These are phyloP conservation scores for Gorsachius goisagi DNA, from an alignment of 2,113 vertebrate genomes.

Conservation along the genomic window DNA sequence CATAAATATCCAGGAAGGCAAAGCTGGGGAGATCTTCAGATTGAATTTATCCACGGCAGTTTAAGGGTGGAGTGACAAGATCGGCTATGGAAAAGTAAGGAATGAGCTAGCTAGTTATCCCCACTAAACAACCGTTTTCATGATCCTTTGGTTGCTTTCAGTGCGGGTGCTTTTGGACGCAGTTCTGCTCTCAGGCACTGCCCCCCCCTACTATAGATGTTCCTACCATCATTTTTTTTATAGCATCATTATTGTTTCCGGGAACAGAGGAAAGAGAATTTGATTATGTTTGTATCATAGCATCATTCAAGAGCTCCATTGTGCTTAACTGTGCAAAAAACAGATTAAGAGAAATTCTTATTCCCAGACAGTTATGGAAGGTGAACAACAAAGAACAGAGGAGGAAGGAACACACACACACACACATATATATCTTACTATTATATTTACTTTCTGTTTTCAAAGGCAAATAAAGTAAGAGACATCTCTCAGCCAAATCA, in stretches of 20 bases:
- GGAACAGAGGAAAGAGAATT: conserved; percentile 21
- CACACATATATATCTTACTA: neutral
- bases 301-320: neutral
- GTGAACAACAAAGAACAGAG: neutral
- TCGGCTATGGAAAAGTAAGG: neutral
- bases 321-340: conserved; percentile 9
- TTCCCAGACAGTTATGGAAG: neutral
- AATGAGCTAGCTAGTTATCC: neutral
- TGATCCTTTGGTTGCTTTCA: neutral
- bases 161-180: neutral
- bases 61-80: neutral
- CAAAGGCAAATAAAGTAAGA: neutral
- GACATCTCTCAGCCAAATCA: neutral
- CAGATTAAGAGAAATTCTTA: neutral
- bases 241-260: neutral
- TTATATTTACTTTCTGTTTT: neutral
- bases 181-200: neutral
- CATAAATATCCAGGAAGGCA: neutral
- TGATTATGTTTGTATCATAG: conserved; percentile 1
- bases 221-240: neutral
- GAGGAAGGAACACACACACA: neutral
- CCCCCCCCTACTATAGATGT: no score
- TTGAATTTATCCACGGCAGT: neutral
- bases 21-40: neutral
- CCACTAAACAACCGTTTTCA: neutral